phyloP scores from a whole-genome alignment of 2,797 vertebrate genomes.

The Otus scops region DNA sequence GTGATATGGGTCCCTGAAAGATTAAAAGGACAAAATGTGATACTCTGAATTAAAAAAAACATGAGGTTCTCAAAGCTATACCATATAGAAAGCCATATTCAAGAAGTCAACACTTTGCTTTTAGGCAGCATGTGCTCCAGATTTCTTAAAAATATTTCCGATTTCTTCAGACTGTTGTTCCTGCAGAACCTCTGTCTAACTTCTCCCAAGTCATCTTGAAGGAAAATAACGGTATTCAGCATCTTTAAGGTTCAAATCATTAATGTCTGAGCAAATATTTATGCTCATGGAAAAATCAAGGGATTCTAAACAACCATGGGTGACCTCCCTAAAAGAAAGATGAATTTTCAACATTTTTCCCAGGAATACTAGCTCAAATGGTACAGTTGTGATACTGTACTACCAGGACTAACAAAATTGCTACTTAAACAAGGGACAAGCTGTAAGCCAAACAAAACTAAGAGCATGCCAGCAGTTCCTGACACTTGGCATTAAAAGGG shows the following conservation, averaged over 20 bases:
- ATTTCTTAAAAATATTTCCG: background rate
- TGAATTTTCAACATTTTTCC: background rate
- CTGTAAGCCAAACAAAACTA: background rate
- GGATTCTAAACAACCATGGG: background rate
- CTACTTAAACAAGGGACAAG: background rate
- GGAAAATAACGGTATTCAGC: background rate
- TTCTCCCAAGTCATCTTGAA: background rate
- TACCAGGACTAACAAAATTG: background rate
- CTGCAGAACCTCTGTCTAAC: background rate
- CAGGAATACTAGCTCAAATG: background rate
- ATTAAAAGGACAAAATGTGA: background rate
- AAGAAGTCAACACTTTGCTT: background rate
- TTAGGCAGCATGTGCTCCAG: background rate
- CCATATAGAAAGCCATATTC: background rate
- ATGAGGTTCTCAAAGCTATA: background rate
- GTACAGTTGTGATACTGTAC: background rate
- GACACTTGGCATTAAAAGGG: background rate
- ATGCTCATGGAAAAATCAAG: background rate
- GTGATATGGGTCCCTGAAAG: conserved; percentile 91
- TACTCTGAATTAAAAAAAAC: background rate
- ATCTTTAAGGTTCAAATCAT: background rate
- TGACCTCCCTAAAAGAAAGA: background rate
- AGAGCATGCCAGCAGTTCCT: background rate
- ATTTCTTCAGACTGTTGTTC: background rate
- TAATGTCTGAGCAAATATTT: background rate